Conservation (phyloP, 2,797 vertebrate species). For the Pseudopleuronectes americanus region DNA sequence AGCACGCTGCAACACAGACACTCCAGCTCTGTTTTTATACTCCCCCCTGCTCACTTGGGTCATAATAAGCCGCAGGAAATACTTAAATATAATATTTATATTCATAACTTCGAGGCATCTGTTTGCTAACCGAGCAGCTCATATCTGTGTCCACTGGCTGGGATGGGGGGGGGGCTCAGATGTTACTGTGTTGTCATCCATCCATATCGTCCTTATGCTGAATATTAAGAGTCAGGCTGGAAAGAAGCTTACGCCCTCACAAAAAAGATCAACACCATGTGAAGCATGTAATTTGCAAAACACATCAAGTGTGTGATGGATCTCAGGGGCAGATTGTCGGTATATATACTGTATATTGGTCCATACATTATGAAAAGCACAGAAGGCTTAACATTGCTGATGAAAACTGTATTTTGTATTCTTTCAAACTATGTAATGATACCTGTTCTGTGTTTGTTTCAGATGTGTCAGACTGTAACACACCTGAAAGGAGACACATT, state of each 20-base stretch:
- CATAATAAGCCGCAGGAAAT: constrained; percentile 30
- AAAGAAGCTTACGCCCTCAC: not conserved
- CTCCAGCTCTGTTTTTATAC: constrained; percentile 13
- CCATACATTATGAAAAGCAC: constrained; percentile 7
- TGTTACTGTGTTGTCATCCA: not conserved
- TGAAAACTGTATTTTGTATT: too few relatives aligned
- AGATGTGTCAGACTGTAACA: too few relatives aligned
- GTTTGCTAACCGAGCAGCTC: constrained; percentile 15
- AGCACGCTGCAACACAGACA: not conserved
- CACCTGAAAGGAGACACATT: too few relatives aligned
- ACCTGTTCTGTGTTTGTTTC: too few relatives aligned
- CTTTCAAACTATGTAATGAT: too few relatives aligned
- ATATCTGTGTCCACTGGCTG: constrained; percentile 12
- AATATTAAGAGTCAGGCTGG: not conserved
- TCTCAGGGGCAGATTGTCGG: constrained; percentile 23
- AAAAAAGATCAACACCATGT: constrained; percentile 3
- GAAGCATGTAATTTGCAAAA: constrained; percentile 25
- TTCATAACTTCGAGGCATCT: constrained; percentile 26
- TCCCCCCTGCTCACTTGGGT: constrained; percentile 16
- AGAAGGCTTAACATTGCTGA: too few relatives aligned
- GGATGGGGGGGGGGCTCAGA: constrained; percentile 1
- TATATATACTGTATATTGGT: too few relatives aligned
- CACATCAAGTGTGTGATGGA: constrained; percentile 9
- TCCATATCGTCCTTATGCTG: not conserved
- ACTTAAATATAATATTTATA: not conserved